Conservation (phyloP, 2,113 vertebrate species). For the Peromyscus californicus region DNA sequence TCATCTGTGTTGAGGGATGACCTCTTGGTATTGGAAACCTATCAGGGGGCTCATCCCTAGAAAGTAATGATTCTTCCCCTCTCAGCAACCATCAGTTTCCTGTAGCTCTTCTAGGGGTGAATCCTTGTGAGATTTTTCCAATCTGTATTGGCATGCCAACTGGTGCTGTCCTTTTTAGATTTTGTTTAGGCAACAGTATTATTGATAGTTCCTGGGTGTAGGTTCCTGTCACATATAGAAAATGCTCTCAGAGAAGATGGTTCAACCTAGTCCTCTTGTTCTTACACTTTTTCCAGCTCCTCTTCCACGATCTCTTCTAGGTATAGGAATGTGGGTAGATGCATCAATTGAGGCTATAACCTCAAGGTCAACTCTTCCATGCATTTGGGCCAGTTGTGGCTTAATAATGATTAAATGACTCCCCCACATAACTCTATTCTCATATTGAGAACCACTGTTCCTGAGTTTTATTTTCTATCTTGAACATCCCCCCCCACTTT, state of each 20-base stretch:
- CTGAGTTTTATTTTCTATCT: background rate
- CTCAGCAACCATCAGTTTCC: background rate
- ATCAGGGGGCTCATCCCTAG: background rate
- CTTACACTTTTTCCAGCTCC: background rate
- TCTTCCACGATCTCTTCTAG: background rate
- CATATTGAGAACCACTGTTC: background rate
- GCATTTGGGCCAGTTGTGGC: background rate
- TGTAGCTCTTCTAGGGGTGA: background rate
- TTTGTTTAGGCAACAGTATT: background rate
- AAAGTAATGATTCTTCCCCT: background rate
- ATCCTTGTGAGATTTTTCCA: background rate
- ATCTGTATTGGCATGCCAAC: background rate
- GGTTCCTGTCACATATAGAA: background rate
- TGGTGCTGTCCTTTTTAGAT: background rate
- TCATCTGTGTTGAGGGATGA: background rate
- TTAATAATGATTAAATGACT: background rate
- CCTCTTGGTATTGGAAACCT: background rate
- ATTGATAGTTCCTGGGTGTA: background rate
- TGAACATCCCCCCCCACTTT: background rate
- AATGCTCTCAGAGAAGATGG: background rate
- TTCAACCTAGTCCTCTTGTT: background rate
- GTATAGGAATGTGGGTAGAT: background rate
- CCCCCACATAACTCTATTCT: background rate
- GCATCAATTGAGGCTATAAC: background rate
- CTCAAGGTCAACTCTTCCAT: background rate